These are phyloP conservation scores for Dynastes tityus DNA, from an alignment of 2,888 invertebrate genomes.

Conservation along the genomic window DNA sequence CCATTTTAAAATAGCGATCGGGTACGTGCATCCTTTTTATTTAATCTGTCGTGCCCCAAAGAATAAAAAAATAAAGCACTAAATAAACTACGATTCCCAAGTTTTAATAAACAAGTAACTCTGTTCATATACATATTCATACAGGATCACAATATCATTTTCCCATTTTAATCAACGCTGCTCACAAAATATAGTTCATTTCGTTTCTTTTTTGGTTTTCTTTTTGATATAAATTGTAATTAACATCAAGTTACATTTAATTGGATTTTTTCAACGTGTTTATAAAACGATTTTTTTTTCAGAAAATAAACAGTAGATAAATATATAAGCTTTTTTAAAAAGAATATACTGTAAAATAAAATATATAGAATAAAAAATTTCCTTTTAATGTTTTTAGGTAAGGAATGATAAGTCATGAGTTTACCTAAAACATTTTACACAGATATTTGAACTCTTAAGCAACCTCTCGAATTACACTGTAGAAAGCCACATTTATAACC, in stretches of 20 bases:
- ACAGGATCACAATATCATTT: conserved; percentile 23
- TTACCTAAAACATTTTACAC: conserved; percentile 72
- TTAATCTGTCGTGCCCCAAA: too few species aligned
- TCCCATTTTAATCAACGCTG: conserved; percentile 19
- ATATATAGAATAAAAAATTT: conserved; percentile 42
- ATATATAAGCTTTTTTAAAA: background rate
- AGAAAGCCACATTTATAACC: too few species aligned
- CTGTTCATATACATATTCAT: too few species aligned
- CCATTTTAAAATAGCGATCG: too few species aligned
- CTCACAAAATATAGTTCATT: conserved; percentile 37
- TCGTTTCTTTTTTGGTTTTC: background rate
- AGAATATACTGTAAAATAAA: conserved; percentile 38
- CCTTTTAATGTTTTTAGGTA: conserved; percentile 69
- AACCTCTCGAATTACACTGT: too few species aligned
- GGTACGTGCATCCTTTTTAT: too few species aligned
- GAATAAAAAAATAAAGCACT: too few species aligned
- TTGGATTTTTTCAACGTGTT: conserved; percentile 26
- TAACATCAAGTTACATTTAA: conserved; percentile 10
- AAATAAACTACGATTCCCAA: too few species aligned
- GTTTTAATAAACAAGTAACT: too few species aligned
- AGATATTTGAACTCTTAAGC: too few species aligned
- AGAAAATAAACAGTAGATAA: conserved; percentile 41
- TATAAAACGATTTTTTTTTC: conserved; percentile 33
- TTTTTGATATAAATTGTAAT: conserved; percentile 31
- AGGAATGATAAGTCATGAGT: conserved; percentile 79